These are phyloP conservation scores for Gephyroberyx darwinii DNA, from an alignment of 2,797 vertebrate species.

Conservation along the genomic window DNA sequence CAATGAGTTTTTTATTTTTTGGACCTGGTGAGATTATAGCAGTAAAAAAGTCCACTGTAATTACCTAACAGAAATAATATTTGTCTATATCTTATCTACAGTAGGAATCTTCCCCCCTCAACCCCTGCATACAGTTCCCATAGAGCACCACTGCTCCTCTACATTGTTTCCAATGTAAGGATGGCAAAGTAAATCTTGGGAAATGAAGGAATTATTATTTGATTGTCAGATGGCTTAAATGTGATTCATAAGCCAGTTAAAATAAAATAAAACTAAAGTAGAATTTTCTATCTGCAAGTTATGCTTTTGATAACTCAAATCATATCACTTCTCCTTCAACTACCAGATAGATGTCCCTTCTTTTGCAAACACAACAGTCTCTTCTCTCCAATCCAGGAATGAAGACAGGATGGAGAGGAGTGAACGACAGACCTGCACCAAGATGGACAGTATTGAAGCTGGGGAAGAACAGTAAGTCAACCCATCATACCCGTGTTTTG, in stretches of 20 bases:
- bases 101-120: background rate
- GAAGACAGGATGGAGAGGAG: slow-evolving; percentile 91
- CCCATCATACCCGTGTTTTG: background rate
- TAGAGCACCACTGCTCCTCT: background rate
- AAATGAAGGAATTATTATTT: too few relatives aligned
- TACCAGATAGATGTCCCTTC: background rate
- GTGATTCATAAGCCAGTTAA: too few relatives aligned
- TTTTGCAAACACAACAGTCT: background rate
- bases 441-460: slow-evolving; percentile 95
- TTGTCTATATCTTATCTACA: too few relatives aligned
- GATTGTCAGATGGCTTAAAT: background rate
- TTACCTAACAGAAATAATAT: too few relatives aligned
- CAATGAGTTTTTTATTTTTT: too few relatives aligned
- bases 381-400: slow-evolving; percentile 83
- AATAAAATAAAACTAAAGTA: too few relatives aligned
- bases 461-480: slow-evolving; percentile 91
- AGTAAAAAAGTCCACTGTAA: too few relatives aligned
- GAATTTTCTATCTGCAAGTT: too few relatives aligned
- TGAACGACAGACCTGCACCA: slow-evolving; percentile 89
- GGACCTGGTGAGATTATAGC: too few relatives aligned
- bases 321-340: too few relatives aligned
- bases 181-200: too few relatives aligned
- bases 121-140: background rate
- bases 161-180: too few relatives aligned
- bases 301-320: background rate